Evolutionary conservation across 2,113 vertebrate genomes (phyloP), one percentile per base, ranked within the genome.

Genomic region (Gambusia affinis): DNA sequence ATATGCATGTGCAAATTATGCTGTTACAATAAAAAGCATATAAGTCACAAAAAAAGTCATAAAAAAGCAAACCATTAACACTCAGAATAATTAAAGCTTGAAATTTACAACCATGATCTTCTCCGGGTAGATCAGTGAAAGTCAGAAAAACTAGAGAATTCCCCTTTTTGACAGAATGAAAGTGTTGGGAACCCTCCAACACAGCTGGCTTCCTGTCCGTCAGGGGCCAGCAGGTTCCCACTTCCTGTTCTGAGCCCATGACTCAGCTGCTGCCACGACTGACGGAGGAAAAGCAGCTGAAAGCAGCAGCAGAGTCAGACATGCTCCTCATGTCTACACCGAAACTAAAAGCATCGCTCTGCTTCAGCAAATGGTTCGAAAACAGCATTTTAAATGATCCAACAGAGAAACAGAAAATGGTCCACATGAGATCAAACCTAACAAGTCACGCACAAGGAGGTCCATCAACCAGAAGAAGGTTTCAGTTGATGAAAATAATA

Each of bases 1-100:
- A 83, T 71, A 76, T 64, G 37, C n/a, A 66, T 85, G 83, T 89
- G 83, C 83, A 89, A 85, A 81, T 75, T 12, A 78, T 47, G 65
- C 78, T 78, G 75, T 76, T 76, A 75, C 24, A 73, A 73, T 65
- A 82, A 4, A 85, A 82, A 79, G 44, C 44, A 47, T 47, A 47
- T 42, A 4, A 15, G 15, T 12, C 39, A 42, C 39, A 42, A 15
- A 63, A 19, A 37, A 28, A 75, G 28, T 6, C 51, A 71, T 66
- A 61, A 51, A 64, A 88, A 77, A 63, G 29, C 12, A 44, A 60
- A 54, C 61, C 27, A 60, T 81, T 57, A 70, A 60, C 42, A 37
- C 64, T 10, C 35, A 2, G 4, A 29, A 24, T 22, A 51, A 64
- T 80, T 17, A 70, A 1, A 35, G 44, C 29, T 3, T n/a, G 10